Percentiles rank a stretch among this genome's conserved stretches.
phyloP scores from a whole-genome alignment of 2,113 vertebrate species.

The Macaca nemestrina region DNA sequence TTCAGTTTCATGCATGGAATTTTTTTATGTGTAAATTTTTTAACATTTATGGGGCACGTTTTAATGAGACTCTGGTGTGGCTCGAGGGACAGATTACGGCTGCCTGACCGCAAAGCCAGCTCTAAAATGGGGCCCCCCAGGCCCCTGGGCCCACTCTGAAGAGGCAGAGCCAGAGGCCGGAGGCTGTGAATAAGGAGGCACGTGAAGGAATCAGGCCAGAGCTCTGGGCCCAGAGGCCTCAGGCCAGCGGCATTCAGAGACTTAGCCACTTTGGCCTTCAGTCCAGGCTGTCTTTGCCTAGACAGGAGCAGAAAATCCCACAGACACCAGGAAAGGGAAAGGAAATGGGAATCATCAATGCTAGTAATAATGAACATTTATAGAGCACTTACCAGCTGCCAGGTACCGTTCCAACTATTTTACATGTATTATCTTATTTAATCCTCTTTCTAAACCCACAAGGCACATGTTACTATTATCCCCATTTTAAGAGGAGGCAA shows the following conservation, averaged over 20 bases:
- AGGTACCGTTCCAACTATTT: constrained; percentile 25
- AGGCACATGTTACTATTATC: neutral
- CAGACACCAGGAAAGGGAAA: neutral
- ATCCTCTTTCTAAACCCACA: constrained; percentile 24
- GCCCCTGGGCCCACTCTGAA: constrained; percentile 27
- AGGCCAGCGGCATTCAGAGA: neutral
- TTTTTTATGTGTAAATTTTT: constrained; percentile 89
- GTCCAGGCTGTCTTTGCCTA: neutral
- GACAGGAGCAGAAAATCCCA: neutral
- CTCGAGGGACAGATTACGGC: constrained; percentile 78
- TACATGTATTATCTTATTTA: constrained; percentile 25
- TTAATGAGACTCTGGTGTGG: constrained; percentile 86
- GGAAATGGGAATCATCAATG: neutral
- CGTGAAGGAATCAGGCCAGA: neutral
- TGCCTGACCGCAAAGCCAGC: constrained; percentile 73
- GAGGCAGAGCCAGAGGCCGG: constrained; percentile 8
- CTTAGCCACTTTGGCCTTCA: neutral
- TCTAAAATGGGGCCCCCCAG: constrained; percentile 41
- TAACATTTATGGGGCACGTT: constrained; percentile 85
- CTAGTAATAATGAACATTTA: neutral
- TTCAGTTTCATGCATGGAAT: constrained; percentile 82
- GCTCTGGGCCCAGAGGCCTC: neutral
- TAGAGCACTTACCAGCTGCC: neutral
- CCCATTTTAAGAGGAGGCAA: constrained; percentile 15
- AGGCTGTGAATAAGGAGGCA: neutral